These are phyloP conservation scores for Gracilinanus agilis DNA, from an alignment of 2,113 vertebrate genomes.

Conservation along the genomic window DNA sequence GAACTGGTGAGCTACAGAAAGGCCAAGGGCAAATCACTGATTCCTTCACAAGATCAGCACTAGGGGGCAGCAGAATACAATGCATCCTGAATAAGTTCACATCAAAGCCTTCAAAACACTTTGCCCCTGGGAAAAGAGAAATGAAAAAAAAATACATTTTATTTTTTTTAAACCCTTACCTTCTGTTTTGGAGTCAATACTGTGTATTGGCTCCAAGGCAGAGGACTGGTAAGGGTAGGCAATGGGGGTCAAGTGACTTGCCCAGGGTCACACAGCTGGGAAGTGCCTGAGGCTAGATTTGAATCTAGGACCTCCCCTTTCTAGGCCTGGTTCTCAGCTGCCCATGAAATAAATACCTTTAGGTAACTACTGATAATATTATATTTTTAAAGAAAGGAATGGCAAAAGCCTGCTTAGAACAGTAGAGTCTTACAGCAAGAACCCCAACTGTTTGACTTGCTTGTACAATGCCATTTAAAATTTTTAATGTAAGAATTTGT, in stretches of 20 bases:
- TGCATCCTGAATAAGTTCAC: neutral
- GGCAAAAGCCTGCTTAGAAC: neutral
- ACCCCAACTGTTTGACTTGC: neutral
- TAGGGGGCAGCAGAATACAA: constrained; percentile 61
- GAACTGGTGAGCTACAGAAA: neutral
- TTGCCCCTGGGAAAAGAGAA: neutral
- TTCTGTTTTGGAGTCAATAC: no score
- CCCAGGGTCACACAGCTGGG: no score
- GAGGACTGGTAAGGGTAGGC: no score
- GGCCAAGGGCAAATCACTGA: neutral
- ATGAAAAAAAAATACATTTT: no score
- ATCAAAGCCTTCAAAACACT: neutral
- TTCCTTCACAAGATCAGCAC: constrained; percentile 46
- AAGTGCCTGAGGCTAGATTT: no score
- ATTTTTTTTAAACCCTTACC: no score
- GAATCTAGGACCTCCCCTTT: no score
- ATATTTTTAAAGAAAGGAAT: neutral
- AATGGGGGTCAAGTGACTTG: no score
- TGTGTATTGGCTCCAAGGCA: no score
- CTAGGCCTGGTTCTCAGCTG: no score
- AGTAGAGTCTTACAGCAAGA: neutral
- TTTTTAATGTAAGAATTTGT: no score
- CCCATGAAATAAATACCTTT: neutral
- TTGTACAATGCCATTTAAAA: neutral
- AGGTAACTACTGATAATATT: neutral